Evolutionary conservation across 2,797 vertebrate genomes (phyloP), one percentile per base, ranked within the genome.

Genomic region (Molossus molossus): DNA sequence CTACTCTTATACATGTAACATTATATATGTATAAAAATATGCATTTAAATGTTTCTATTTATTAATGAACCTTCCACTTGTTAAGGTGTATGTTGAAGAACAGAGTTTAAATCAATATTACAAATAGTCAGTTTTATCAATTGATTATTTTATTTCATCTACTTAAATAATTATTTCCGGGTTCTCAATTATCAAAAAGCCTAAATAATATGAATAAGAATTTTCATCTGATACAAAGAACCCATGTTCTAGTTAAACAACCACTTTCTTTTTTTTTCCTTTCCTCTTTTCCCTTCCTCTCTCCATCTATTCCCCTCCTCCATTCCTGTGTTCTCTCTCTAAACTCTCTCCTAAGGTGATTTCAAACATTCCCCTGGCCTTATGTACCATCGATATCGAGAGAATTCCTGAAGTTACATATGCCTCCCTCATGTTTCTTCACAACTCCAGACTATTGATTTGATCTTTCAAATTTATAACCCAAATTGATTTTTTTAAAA

Each of bases 21-120:
- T n/a, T 60, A 5, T 48, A 58, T 77, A 23, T 81, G 40, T 40
- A 73, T 64, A 90, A 91, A 91, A 92, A 96, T 25, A 84, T 70
- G n/a, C n/a, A 67, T 70, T 91, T 48, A 84, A 88, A 53, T 90
- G 6, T 45, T 62, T 83, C 86, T 90, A 53, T 25, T 40, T 25
- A 83, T 70, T 85, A 95, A 82, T 33, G 57, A 76, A 76, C 70
- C 9, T 25, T 45, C 50, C 58, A 62, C 48, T 45, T 82, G 15
- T 60, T 94, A 72, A 27, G 69, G n/a, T 64, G 20, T 15, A 27
- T 17, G 3, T 53, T 91, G 75, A 90, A 88, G 64, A n/a, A 67
- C 33, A 90, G 64, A 65, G 15, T 92, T 62, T 70, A 96, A 40
- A 62, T 82, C 11, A 69, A 81, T 76, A 79, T 60, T 69, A 82